Conservation (phyloP, 2,113 vertebrate genomes). For the Monarcha castaneiventris region DNA sequence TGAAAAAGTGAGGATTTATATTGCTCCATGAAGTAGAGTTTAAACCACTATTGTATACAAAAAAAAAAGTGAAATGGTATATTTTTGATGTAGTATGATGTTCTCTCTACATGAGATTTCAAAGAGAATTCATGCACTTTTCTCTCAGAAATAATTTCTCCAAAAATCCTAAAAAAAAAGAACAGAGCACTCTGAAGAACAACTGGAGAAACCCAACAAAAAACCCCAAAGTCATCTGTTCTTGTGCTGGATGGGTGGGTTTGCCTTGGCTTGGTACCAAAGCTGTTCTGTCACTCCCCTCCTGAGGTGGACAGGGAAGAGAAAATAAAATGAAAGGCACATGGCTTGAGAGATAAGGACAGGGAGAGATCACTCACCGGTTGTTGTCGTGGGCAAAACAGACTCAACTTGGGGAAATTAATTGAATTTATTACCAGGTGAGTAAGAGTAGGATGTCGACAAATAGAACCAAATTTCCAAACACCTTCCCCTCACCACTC, state of each 20-base stretch:
- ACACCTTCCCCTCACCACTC: not conserved
- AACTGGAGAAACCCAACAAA: not conserved
- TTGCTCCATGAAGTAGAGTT: constrained; percentile 13
- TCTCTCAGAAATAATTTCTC: not conserved
- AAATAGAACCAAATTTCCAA: not conserved
- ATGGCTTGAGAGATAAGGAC: not conserved
- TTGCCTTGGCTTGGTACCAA: not conserved
- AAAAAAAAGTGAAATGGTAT: not conserved
- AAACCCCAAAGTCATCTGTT: too few relatives aligned
- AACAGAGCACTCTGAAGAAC: not conserved
- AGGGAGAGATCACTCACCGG: not conserved
- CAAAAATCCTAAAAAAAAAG: not conserved
- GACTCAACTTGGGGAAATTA: not conserved
- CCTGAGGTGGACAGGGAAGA: not conserved
- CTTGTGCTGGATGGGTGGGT: not conserved
- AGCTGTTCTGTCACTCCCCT: not conserved
- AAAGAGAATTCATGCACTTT: not conserved
- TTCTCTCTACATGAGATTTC: not conserved
- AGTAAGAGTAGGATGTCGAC: not conserved
- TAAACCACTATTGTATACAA: not conserved
- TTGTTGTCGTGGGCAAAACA: not conserved
- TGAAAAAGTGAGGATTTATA: not conserved
- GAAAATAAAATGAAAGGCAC: not conserved
- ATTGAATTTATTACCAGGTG: not conserved
- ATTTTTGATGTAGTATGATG: not conserved